Evolutionary conservation across 2,113 vertebrate genomes (phyloP), one percentile per base, ranked within the genome.

Genomic region (Pelvicachromis taeniatus): DNA sequence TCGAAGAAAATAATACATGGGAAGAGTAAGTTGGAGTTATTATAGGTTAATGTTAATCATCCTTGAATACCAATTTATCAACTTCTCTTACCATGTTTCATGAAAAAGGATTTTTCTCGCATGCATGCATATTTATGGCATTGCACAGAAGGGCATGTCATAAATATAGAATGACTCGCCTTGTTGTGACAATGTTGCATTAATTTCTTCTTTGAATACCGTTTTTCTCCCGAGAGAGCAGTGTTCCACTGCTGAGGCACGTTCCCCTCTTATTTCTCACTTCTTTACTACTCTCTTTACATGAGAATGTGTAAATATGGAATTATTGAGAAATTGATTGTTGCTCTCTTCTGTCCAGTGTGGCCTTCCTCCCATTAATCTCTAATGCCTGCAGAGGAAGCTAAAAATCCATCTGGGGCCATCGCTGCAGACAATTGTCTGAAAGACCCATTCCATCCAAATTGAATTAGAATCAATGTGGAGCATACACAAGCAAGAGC

Each of bases 401-500:
- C 92, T 92, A 85, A 91, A 94, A 96, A 96, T 95, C 95, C 92
- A 96, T 96, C 95, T 92, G 93, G 88, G 91, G 92, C 90, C 88
- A 90, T 92, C 56, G 70, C 92, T 91, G 93, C 87, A 96, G 95
- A 96, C 95, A 93, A 95, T 95, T 90, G 94, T 95, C 93, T 96
- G 94, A 96, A 95, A 94, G 93, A 91, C 85, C 82, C 58, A 89
- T 86, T 95, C 95, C 90, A 96, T 95, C 93, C 94, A 95, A 96
- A 96, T 93, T 95, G 92, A 96, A 95, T 96, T 95, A 96, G 91
- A 95, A 95, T 96, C 95, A 95, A 94, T 95, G 92, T 86, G 90
- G 85, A 91, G 93, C 95, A 92, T 89, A 95, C 90, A 96, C 91
- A 95, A 93, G 94, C 88, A 91, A 85, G 90, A 89, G 91, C 91